A percentile compares a stretch with the other conserved stretches of the same genome.
Evolutionary conservation across 2,113 vertebrate species (phyloP).

Genomic region (Corythornis vintsioides): DNA sequence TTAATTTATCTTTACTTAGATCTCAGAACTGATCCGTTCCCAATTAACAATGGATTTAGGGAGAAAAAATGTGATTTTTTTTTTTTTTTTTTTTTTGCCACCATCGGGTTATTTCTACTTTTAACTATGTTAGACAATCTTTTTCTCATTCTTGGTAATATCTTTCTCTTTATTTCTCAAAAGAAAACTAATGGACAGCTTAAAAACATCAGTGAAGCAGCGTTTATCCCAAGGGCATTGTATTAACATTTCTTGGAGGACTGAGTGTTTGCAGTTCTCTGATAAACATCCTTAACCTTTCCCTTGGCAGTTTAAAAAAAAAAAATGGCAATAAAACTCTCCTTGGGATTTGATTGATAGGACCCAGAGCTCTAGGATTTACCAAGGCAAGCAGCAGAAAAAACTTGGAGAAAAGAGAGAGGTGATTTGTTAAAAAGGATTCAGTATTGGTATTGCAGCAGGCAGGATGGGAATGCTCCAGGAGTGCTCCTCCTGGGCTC

Average conservation of each 20-base stretch:
- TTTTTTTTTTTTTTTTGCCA: background rate
- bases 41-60: background rate
- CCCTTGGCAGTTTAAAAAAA: background rate
- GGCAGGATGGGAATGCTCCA: background rate
- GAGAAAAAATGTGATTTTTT: background rate
- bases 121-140: background rate
- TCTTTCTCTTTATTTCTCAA: background rate
- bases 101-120: background rate
- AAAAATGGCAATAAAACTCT: background rate
- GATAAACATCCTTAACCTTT: conserved; percentile 21
- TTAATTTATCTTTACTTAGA: background rate
- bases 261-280: conserved; percentile 10
- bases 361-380: conserved; percentile 17
- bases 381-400: background rate
- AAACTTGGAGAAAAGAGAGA: background rate
- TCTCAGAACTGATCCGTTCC: background rate
- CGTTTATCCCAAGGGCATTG: conserved; percentile 20
- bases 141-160: background rate
- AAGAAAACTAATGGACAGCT: background rate
- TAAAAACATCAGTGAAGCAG: conserved; percentile 19
- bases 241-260: conserved; percentile 19
- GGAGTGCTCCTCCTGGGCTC: background rate
- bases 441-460: background rate
- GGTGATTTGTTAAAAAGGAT: background rate
- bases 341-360: background rate